Percentiles rank a stretch among this genome's conserved stretches.
Evolutionary conservation across 2,888 invertebrate genomes (phyloP).

Genomic region (Tridacna gigas): DNA sequence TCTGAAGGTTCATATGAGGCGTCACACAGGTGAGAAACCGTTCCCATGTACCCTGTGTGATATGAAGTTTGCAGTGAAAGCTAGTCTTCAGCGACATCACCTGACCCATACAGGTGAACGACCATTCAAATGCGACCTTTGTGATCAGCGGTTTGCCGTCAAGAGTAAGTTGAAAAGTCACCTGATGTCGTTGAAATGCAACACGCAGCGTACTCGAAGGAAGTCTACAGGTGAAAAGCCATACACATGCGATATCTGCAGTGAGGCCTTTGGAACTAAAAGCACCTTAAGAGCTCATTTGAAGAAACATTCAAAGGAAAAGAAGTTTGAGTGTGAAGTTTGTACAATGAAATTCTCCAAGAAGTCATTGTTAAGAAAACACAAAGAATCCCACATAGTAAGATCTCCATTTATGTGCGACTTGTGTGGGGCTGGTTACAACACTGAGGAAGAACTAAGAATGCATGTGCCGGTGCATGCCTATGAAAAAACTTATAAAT

Average conservation of each 20-base stretch:
- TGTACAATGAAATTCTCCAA: constrained; percentile 14
- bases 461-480: neutral
- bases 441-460: constrained; percentile 12
- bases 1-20: constrained; percentile 19
- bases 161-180: constrained; percentile 14
- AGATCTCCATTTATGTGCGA: constrained; percentile 12
- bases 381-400: constrained; percentile 4
- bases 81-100: constrained; percentile 19
- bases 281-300: neutral
- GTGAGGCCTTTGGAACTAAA: neutral
- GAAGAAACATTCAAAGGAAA: constrained; percentile 21
- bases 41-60: constrained; percentile 22
- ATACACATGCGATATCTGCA: constrained; percentile 27
- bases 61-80: constrained; percentile 24
- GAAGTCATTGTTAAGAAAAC: constrained; percentile 12
- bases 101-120: constrained; percentile 20
- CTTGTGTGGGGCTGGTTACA: constrained; percentile 13
- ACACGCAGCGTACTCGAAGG: constrained; percentile 8
- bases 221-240: constrained; percentile 22
- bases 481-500: constrained; percentile 16
- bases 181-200: constrained; percentile 17
- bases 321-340: constrained; percentile 14
- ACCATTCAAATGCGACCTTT: constrained; percentile 16
- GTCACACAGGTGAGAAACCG: constrained; percentile 18
- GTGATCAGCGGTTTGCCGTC: constrained; percentile 15